Base-by-base conservation (phyloP, 2,113 vertebrate genomes). In the Grus americana region DNA sequence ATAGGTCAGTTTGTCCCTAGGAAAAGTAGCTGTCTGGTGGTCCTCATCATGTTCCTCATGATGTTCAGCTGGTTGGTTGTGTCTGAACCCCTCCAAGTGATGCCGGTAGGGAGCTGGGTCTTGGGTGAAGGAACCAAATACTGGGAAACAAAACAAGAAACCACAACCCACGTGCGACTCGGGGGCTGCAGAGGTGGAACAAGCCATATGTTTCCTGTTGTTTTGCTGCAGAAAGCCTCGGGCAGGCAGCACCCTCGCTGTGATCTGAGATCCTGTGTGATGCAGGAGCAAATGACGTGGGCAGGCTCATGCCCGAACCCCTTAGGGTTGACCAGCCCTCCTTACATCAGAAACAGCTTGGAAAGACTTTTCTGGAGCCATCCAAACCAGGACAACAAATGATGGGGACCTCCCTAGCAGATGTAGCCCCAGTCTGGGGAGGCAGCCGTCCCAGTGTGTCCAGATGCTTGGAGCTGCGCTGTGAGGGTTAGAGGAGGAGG, bases 1-100 rank as follows among this genome's bases (percentile, higher is more conserved):
- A 23, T 5, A 5, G 63, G 65, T 42, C 30, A 3, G 29, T 46
- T 66, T 66, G 29, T 32, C 62, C 40, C 63, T 5, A 15, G 42
- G 36, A 34, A 46, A 23, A 24, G 44, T 30, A 24, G 65, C 15
- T 34, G 10, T 23, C 16, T 2, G 7, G 42, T 9, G 65, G 30
- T 34, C 42, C 30, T 46, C 21, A 2, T 11, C 42, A 2, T 2
- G 11, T 49, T 47, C 65, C 65, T 67, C 27, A 2, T 6, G 27
- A 22, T 3, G n/a, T 4, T 30, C 10, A 4, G 36, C 50, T 21
- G 2, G 36, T 4, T 9, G 36, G 36, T 8, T 5, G 1, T 8
- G n/a, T 8, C 62, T 5, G 40, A 24, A 23, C 42, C 30, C 66
- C 23, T 32, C 27, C 6, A 3, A 27, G 46, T 4, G 19, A 12